Conservation (phyloP, 2,888 invertebrate genomes). For the Lordiphosa andalusiaca region DNA sequence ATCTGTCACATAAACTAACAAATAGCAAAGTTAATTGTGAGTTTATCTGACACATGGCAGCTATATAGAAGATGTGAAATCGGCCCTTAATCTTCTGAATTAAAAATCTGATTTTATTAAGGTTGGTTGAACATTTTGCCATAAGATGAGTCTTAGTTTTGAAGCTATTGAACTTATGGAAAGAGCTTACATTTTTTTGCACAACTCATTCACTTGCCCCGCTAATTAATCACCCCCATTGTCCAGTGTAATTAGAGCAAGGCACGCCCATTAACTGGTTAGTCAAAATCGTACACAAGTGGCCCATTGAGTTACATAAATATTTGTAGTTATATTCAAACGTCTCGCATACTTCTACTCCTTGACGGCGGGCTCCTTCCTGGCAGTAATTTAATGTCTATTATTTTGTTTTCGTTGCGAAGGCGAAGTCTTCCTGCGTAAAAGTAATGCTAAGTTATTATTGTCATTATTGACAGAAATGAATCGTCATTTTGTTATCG, state of each 20-base stretch:
- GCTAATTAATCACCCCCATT: slow-evolving; percentile 28
- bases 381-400: slow-evolving; percentile 41
- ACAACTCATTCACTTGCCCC: no score
- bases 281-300: slow-evolving; percentile 25
- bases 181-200: no score
- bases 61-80: no score
- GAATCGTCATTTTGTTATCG: slow-evolving; percentile 67
- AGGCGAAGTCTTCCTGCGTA: slow-evolving; percentile 34
- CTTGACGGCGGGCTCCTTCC: slow-evolving; percentile 11
- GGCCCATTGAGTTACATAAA: slow-evolving; percentile 24
- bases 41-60: no score
- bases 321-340: slow-evolving; percentile 6
- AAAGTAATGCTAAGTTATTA: slow-evolving; percentile 72
- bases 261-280: slow-evolving; percentile 9
- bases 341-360: background rate
- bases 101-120: no score
- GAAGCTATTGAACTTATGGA: no score
- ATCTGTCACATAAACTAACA: no score
- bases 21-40: no score
- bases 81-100: no score
- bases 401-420: slow-evolving; percentile 43
- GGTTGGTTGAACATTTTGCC: no score
- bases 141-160: no score
- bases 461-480: slow-evolving; percentile 75
- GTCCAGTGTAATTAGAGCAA: slow-evolving; percentile 48